Evolutionary conservation across 2,797 vertebrate genomes (phyloP).

Genomic region (Sorex maritimensis): DNA sequence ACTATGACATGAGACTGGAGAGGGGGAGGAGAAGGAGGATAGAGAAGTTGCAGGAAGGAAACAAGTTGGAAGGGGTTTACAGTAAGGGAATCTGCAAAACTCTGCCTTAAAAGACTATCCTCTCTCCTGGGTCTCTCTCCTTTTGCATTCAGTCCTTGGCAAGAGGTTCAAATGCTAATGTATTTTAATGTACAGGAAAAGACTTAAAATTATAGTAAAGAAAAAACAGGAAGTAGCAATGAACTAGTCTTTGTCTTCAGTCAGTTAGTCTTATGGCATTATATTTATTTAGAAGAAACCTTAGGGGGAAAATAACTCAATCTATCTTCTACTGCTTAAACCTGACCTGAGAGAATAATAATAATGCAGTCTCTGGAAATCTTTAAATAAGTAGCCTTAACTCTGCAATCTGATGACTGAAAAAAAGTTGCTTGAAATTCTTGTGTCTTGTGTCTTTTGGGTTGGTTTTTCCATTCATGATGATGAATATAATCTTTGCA

Average conservation of each 20-base stretch:
- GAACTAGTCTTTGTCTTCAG: conserved; percentile 48
- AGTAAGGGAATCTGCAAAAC: too few species aligned
- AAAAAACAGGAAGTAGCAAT: conserved; percentile 57
- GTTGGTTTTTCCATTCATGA: conserved; percentile 67
- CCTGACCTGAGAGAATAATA: conserved; percentile 70
- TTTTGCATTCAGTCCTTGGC: conserved; percentile 56
- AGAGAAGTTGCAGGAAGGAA: too few species aligned
- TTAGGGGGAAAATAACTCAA: neutral
- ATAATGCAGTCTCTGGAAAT: conserved; percentile 75
- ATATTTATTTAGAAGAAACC: conserved; percentile 43
- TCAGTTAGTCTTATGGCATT: neutral
- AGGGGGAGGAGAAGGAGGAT: too few species aligned
- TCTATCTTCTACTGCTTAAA: conserved; percentile 65
- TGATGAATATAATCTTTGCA: conserved; percentile 69
- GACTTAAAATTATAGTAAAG: conserved; percentile 42
- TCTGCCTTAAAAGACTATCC: neutral
- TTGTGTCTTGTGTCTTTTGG: conserved; percentile 42
- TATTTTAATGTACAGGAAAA: conserved; percentile 73
- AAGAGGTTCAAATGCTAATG: conserved; percentile 44
- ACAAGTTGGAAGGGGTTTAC: too few species aligned
- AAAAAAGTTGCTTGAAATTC: conserved; percentile 60
- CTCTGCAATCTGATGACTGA: conserved; percentile 76
- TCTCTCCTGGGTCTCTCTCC: conserved; percentile 6
- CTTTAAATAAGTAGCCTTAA: conserved; percentile 80
- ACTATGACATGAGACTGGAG: too few species aligned